Evolutionary conservation across 2,888 invertebrate genomes (phyloP).

Genomic region (Junonia oenone): DNA sequence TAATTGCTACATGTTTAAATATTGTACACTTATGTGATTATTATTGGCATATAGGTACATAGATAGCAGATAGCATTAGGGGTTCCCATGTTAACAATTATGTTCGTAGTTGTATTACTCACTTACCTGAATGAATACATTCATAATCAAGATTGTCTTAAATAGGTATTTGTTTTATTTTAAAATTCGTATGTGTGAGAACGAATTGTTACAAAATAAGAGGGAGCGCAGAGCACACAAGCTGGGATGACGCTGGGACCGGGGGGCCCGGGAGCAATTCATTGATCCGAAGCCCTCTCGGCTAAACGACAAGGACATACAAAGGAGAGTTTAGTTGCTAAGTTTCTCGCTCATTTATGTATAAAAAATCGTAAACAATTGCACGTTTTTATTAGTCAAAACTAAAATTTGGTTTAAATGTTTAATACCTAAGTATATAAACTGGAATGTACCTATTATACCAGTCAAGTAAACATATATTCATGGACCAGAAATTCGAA

Average conservation of each 20-base stretch:
- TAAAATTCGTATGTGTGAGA: slow-evolving; percentile 12
- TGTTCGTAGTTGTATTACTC: neutral
- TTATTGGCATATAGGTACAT: no score
- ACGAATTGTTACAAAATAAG: slow-evolving; percentile 38
- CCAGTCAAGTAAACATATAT: no score
- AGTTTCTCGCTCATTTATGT: slow-evolving; percentile 36
- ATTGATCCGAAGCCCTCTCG: slow-evolving; percentile 76
- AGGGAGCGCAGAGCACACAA: slow-evolving; percentile 39
- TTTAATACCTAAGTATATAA: neutral
- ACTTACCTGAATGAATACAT: neutral
- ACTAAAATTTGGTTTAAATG: neutral
- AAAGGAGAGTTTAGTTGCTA: slow-evolving; percentile 38
- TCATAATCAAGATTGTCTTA: neutral
- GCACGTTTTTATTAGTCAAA: neutral
- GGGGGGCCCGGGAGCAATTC: slow-evolving; percentile 69
- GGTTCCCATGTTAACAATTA: neutral
- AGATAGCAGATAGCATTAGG: no score
- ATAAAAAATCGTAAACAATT: neutral
- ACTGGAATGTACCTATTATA: neutral
- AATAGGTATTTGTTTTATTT: neutral
- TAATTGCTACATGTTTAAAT: no score
- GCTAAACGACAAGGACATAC: slow-evolving; percentile 58
- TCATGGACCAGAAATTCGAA: no score
- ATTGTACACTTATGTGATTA: no score
- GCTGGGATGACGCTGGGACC: slow-evolving; percentile 53